A percentile compares a stretch with the other conserved stretches of the same genome.
phyloP scores from a whole-genome alignment of 1,140 invertebrate species.

The Drosophila subpulchrella region DNA sequence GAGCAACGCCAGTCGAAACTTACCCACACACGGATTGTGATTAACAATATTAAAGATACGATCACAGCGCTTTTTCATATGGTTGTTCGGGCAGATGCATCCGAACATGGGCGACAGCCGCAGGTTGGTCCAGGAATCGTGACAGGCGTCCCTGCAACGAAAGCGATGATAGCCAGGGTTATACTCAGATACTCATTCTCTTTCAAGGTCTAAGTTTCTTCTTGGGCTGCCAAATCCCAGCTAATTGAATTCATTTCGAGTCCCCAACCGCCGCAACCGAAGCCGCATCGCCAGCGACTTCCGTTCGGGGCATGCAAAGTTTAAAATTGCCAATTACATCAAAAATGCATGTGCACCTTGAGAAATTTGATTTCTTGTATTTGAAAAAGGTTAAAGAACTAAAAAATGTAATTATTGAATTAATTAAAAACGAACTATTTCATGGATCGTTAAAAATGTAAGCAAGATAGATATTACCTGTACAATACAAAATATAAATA shows the following conservation, averaged over 20 bases:
- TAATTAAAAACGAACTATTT: no score
- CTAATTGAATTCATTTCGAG: constrained; percentile 72
- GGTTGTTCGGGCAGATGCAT: constrained; percentile 95
- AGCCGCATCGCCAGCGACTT: constrained; percentile 53
- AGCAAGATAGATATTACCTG: no score
- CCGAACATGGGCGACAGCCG: constrained; percentile 94
- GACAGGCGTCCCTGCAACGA: constrained; percentile 90
- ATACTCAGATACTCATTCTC: no score
- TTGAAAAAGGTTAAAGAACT: no score
- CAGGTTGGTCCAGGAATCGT: constrained; percentile 93
- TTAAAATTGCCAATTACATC: constrained; percentile 82
- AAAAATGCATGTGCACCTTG: constrained; percentile 70
- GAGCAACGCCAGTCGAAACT: constrained; percentile 85
- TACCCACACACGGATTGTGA: constrained; percentile 96
- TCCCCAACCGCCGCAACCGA: constrained; percentile 26
- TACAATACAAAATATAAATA: no score
- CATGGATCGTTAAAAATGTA: no score
- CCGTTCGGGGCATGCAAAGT: constrained; percentile 65
- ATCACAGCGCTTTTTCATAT: constrained; percentile 94
- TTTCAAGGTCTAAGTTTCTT: constrained; percentile 1
- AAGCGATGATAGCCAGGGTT: constrained; percentile 5
- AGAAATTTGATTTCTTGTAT: neutral
- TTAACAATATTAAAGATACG: constrained; percentile 93
- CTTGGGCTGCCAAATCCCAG: neutral
- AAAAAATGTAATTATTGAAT: no score